Evolutionary conservation across 2,113 vertebrate genomes (phyloP).

Genomic region (Suricata suricatta): DNA sequence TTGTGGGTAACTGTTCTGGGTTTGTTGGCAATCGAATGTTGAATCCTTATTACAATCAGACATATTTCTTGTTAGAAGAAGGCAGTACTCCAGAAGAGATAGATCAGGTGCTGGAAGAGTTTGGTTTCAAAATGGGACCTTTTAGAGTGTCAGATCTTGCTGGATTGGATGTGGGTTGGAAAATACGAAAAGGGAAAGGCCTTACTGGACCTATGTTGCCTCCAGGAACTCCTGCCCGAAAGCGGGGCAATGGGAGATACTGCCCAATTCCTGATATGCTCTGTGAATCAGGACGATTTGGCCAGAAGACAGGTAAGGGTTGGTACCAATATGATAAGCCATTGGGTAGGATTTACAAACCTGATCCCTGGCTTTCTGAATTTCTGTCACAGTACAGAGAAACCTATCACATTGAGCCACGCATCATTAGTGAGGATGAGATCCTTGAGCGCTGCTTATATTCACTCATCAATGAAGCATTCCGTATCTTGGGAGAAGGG

Average conservation of each 20-base stretch:
- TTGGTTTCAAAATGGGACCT: conserved; percentile 93
- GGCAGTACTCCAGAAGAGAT: conserved; percentile 91
- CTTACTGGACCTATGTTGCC: conserved; percentile 80
- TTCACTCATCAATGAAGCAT: conserved; percentile 92
- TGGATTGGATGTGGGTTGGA: conserved; percentile 94
- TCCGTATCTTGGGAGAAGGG: conserved; percentile 91
- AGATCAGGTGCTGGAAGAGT: conserved; percentile 91
- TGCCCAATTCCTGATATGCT: conserved; percentile 92
- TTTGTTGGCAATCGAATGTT: conserved; percentile 96
- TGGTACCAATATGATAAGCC: conserved; percentile 94
- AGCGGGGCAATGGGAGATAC: conserved; percentile 86
- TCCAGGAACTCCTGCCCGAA: conserved; percentile 80
- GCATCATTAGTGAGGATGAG: conserved; percentile 87
- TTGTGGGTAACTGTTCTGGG: conserved; percentile 93
- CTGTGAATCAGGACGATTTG: conserved; percentile 90
- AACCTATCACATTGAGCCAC: conserved; percentile 83
- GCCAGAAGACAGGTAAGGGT: conserved; percentile 92
- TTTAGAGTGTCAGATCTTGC: conserved; percentile 92
- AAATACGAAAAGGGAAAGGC: conserved; percentile 85
- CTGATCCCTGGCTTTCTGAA: conserved; percentile 89
- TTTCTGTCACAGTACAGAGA: conserved; percentile 90
- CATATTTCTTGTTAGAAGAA: conserved; percentile 92
- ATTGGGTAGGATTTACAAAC: conserved; percentile 82
- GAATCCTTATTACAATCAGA: conserved; percentile 84
- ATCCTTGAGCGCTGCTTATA: conserved; percentile 93